A percentile compares a stretch with the other conserved stretches of the same genome.
phyloP scores from a whole-genome alignment of 1,140 invertebrate genomes.

The Tenebrio molitor region DNA sequence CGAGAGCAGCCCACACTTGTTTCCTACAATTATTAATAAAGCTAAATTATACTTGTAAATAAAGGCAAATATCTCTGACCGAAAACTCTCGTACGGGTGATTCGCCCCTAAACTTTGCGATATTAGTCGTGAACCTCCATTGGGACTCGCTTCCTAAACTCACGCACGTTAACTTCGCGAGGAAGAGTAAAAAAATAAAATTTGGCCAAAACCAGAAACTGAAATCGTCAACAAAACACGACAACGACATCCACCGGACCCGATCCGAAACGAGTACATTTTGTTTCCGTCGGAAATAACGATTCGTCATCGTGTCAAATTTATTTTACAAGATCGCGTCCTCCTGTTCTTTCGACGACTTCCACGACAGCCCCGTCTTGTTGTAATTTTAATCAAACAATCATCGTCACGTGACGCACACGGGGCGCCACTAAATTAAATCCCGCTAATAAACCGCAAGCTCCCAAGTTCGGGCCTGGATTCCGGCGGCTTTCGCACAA shows the following conservation, averaged over 20 bases:
- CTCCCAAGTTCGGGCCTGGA: constrained; percentile 48
- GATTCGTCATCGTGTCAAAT: no score
- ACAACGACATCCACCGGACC: no score
- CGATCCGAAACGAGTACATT: no score
- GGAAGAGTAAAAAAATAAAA: no score
- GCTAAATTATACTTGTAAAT: constrained; percentile 37
- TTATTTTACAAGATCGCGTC: no score
- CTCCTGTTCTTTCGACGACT: no score
- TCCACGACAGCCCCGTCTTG: not conserved
- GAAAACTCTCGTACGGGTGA: constrained; percentile 9
- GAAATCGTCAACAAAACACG: no score
- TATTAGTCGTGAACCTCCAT: not conserved
- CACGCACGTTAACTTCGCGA: not conserved
- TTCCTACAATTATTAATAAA: constrained; percentile 25
- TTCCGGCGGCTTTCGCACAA: constrained; percentile 46
- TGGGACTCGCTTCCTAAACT: not conserved
- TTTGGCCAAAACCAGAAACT: no score
- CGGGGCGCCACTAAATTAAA: constrained; percentile 52
- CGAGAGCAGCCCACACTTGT: constrained; percentile 20
- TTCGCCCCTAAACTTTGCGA: constrained; percentile 12
- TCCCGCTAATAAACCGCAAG: constrained; percentile 52
- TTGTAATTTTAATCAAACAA: constrained; percentile 43
- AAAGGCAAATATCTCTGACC: constrained; percentile 8
- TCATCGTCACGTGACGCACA: constrained; percentile 47
- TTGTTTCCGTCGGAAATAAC: no score